A percentile compares a stretch with the other conserved stretches of the same genome.
phyloP scores from a whole-genome alignment of 2,888 invertebrate species.

The Leucophenga montana region DNA sequence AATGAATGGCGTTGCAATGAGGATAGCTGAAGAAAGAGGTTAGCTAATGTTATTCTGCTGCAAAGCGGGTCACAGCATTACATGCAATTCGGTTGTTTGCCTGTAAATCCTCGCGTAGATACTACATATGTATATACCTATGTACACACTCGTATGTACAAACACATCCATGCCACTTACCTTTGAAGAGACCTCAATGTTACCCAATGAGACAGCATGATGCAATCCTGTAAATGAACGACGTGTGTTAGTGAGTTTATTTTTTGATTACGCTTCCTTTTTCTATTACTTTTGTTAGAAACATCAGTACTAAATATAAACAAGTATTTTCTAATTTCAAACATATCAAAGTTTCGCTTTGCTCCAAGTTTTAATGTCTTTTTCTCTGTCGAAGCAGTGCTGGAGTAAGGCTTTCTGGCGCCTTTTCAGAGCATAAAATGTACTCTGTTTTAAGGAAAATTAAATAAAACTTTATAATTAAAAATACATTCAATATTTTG shows the following conservation, averaged over 20 bases:
- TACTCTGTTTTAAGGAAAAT: too few relatives aligned
- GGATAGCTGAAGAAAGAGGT: too few relatives aligned
- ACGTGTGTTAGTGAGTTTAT: constrained; percentile 25
- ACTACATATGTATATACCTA: background rate
- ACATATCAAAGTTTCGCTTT: constrained; percentile 9
- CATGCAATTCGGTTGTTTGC: constrained; percentile 4
- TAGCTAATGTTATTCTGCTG: constrained; percentile 8
- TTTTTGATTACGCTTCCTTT: too few relatives aligned
- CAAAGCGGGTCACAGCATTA: background rate
- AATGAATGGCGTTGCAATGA: background rate
- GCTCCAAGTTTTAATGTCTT: constrained; percentile 19
- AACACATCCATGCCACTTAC: constrained; percentile 51
- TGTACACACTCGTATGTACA: constrained; percentile 18
- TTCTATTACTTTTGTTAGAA: too few relatives aligned
- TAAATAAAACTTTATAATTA: too few relatives aligned
- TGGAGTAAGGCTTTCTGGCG: too few relatives aligned
- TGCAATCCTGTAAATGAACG: constrained; percentile 68
- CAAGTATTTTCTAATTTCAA: constrained; percentile 10
- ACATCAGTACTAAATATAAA: background rate
- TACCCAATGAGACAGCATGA: constrained; percentile 73
- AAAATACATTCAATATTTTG: too few relatives aligned
- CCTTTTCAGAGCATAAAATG: too few relatives aligned
- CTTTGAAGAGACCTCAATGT: constrained; percentile 71
- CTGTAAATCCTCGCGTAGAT: too few relatives aligned
- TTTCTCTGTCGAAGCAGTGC: background rate